Evolutionary conservation across 2,888 invertebrate genomes (phyloP), one percentile per base, ranked within the genome.

Genomic region (Aphodius sticticus): DNA sequence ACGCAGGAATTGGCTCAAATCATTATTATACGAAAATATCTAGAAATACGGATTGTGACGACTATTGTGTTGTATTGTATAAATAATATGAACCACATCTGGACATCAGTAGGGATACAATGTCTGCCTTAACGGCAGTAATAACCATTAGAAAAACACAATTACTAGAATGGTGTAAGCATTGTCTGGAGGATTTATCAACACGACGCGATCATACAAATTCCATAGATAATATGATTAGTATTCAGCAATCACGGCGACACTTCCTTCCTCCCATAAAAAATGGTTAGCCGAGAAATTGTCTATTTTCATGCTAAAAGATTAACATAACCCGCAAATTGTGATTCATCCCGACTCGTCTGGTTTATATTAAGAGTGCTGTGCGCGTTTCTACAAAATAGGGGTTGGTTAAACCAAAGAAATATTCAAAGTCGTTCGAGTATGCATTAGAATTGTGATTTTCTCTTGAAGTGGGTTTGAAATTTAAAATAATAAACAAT

Each of bases 181-280:
- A 37, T 74, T 74, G 74, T 74, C 74, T 74, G 37, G 53, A 16
- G 15, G n/a, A 3, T 74, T 35, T n/a, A 74, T n/a, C 74, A 53
- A 2, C 6, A 74, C 74, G 74, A 35, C 26, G 36, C 74, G n/a
- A n/a, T 74, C 74, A 74, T 74, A 74, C 74, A 74, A 74, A 74
- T 74, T 53, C 36, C 35, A 74, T 5, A 35, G 74, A 36, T 37
- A 26, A 71, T 74, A 72, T 37, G 7, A 78, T 78, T 78, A 78
- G 78, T 78, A 78, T 78, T 78, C 78, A 37, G 16, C 35, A 16
- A 72, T 37, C 71, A 78, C 71, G 53, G 53, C 53, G 53, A n/a
- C 38, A 78, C 71, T 78, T 78, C 78, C 78, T 78, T 78, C 78
- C 78, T 78, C 53, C 78, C 71, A 26, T 72, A 71, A 78, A 72